A percentile compares a stretch with the other conserved stretches of the same genome.
These are phyloP conservation scores for Conistra vaccinii DNA, from an alignment of 2,888 invertebrate genomes.

Conservation along the genomic window DNA sequence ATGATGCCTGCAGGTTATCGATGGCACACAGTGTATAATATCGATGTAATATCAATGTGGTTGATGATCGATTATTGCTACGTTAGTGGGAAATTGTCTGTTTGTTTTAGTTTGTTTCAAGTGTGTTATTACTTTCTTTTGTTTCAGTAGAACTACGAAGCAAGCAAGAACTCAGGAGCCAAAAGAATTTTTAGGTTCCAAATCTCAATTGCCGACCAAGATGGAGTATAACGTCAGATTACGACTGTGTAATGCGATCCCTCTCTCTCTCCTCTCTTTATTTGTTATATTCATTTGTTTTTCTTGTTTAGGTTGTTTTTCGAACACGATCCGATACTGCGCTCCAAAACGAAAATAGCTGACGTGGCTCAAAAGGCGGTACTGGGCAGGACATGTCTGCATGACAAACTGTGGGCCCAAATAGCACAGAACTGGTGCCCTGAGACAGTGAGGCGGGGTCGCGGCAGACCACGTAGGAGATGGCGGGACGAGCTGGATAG, in stretches of 20 bases:
- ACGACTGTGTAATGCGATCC: not conserved
- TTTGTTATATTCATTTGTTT: no score
- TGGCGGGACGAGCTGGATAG: no score
- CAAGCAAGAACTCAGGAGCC: not conserved
- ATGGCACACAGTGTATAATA: slow-evolving; percentile 57
- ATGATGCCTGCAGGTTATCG: slow-evolving; percentile 62
- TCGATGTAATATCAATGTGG: slow-evolving; percentile 66
- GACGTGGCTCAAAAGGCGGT: no score
- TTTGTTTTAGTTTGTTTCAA: slow-evolving; percentile 41
- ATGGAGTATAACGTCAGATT: not conserved
- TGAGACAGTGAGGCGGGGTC: no score
- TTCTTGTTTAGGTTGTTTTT: no score
- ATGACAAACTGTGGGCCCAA: no score
- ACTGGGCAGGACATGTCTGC: no score
- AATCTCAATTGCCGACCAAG: not conserved
- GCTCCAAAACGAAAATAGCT: no score
- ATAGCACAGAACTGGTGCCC: no score
- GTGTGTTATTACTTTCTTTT: slow-evolving; percentile 25
- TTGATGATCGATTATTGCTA: slow-evolving; percentile 59
- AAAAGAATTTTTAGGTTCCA: not conserved
- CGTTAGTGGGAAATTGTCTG: slow-evolving; percentile 46
- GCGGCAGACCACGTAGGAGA: no score
- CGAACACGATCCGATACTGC: no score
- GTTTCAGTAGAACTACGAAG: not conserved
- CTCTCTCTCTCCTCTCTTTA: not conserved